Conservation (phyloP, 92 coral and sea anemone species). For the Pocillopora meandrina region DNA sequence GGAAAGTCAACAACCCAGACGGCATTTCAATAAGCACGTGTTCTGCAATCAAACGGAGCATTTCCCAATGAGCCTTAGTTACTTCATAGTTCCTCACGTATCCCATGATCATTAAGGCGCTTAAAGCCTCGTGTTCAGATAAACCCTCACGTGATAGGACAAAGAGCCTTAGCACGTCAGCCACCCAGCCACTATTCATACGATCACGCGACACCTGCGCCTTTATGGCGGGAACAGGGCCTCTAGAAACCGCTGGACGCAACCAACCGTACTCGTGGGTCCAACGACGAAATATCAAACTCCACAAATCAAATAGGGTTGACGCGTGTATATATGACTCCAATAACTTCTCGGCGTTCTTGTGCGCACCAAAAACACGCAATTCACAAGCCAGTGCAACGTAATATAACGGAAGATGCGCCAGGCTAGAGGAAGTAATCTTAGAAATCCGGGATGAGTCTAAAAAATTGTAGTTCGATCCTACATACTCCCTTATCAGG, state of each 20-base stretch:
- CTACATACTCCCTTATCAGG: conserved; percentile 79
- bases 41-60: conserved; percentile 76
- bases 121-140: conserved; percentile 77
- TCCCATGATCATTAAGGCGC: conserved; percentile 85
- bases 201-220: conserved; percentile 97
- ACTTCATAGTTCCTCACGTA: conserved; percentile 76
- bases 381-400: conserved; percentile 86
- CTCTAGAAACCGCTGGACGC: conserved; percentile 80
- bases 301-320: conserved; percentile 85
- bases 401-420: conserved; percentile 81
- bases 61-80: conserved; percentile 86
- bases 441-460: conserved; percentile 60
- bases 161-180: conserved; percentile 86
- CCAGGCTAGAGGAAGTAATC: conserved; percentile 70
- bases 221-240: conserved; percentile 82
- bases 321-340: conserved; percentile 81
- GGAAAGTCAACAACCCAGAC: conserved; percentile 77
- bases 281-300: conserved; percentile 94
- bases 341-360: conserved; percentile 79
- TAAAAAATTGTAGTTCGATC: conserved; percentile 68
- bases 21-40: conserved; percentile 72
- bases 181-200: conserved; percentile 95
- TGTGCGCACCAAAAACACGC: conserved; percentile 74
- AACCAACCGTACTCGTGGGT: conserved; percentile 97
- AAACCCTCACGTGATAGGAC: conserved; percentile 90